Base-by-base conservation (phyloP, 2,113 vertebrate species). In the Anguilla rostrata region DNA sequence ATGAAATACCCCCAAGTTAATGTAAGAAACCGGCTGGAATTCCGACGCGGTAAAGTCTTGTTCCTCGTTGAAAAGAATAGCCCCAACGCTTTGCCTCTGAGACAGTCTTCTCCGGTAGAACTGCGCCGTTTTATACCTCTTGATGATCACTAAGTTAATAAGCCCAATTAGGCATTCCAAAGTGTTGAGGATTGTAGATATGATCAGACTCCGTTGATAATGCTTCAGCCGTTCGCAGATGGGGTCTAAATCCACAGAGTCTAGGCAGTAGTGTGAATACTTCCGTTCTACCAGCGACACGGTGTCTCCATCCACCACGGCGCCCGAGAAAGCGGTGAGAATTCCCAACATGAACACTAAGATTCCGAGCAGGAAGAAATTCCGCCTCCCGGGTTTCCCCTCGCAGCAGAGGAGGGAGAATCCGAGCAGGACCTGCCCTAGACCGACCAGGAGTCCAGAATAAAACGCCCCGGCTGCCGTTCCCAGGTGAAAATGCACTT, bases 271-370 rank as follows among this genome's bases (percentile, higher is more conserved):
- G 92, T 97, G 97, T 82, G 97, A 96, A 91, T 97, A 97, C 89
- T 99, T 99, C 94, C 97, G 96, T 86, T 97, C 97, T 95, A 97
- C 97, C 84, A 98, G 94, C 71, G 98, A 96, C 88, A 98, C 97
- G 39, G 97, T 96, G 95, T 98, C 98, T 87, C 98, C 98, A 95
- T 98, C 98, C 94, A 98, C 97, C 91, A 98, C 97, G 26, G 98
- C 97, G 81, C 98, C 98, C 87, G 97, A 97, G 93, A 99, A 98
- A 93, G 97, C 97, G 90, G 97, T 98, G 88, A 99, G 96, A 81
- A 98, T 96, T 18, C 98, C 98, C 87, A 98, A 90, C 94, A 98
- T 93, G 94, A 98, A 98, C 88, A 99, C 97, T 86, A 98, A 93
- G 12, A 97, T 95, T 34, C 97, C 97, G 53, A 98, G 93, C 89